phyloP scores from a whole-genome alignment of 92 coral and sea anemone genomes.

The Anthopleura xanthogrammica region DNA sequence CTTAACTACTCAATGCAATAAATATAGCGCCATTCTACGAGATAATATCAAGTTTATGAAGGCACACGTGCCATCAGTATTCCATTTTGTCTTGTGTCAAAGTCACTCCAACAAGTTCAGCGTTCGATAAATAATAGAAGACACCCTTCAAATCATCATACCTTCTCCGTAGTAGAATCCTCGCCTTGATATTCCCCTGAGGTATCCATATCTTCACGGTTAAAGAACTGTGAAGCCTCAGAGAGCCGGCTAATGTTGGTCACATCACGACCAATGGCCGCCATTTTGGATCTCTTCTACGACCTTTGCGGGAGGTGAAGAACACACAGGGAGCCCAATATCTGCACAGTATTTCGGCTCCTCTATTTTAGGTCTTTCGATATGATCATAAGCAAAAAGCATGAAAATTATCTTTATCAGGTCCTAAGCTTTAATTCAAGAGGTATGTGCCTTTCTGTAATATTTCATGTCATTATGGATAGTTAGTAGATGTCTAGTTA shows the following conservation, averaged over 20 bases:
- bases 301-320: conserved; percentile 1
- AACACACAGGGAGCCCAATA: not conserved
- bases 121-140: not conserved
- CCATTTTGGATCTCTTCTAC: conserved; percentile 65
- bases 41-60: not conserved
- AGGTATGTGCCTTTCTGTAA: too few relatives aligned
- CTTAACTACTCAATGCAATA: not conserved
- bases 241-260: conserved; percentile 54
- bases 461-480: too few relatives aligned
- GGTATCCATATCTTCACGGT: conserved; percentile 68
- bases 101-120: not conserved
- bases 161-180: conserved; percentile 94
- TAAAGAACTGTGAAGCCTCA: conserved; percentile 81
- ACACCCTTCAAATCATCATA: conserved; percentile 20
- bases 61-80: not conserved
- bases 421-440: too few relatives aligned
- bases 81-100: not conserved
- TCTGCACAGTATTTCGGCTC: too few relatives aligned
- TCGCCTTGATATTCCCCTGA: conserved; percentile 68
- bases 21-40: not conserved
- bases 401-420: not conserved
- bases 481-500: too few relatives aligned
- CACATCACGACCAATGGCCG: conserved; percentile 55
- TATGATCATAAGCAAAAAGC: too few relatives aligned
- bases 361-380: too few relatives aligned